Percentiles rank a stretch among this genome's conserved stretches.
phyloP scores from a whole-genome alignment of 2,113 vertebrate species.

The Mus musculus region DNA sequence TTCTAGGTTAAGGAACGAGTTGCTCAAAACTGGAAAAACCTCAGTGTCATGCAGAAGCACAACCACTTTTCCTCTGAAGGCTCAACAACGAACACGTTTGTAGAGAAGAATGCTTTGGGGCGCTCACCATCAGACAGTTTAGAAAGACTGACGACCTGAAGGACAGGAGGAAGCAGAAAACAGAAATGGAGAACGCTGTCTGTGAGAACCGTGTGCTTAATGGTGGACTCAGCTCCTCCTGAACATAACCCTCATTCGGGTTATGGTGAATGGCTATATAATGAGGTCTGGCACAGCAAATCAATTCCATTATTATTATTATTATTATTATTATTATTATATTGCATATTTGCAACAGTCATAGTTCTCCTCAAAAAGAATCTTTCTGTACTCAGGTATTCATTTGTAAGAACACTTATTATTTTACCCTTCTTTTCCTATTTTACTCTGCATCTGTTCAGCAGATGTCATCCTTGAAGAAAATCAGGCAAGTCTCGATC shows the following conservation, averaged over 20 bases:
- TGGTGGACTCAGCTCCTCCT: conserved; percentile 16
- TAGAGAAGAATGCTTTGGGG: conserved; percentile 25
- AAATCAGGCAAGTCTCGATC: neutral
- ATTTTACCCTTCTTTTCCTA: conserved; percentile 11
- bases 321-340: no score
- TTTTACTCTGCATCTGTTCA: conserved; percentile 30
- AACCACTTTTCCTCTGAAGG: neutral
- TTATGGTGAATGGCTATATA: conserved; percentile 65
- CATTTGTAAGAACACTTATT: conserved; percentile 65
- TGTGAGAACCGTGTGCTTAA: conserved; percentile 59
- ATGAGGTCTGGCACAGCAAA: conserved; percentile 76
- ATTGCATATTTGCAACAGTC: conserved; percentile 73
- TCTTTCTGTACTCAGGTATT: conserved; percentile 76
- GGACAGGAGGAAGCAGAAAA: neutral
- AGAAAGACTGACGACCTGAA: neutral
- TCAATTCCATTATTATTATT: conserved; percentile 66
- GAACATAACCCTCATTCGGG: conserved; percentile 72
- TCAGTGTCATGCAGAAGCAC: neutral
- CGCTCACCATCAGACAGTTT: neutral
- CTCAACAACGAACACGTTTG: neutral
- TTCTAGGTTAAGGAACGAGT: conserved; percentile 48
- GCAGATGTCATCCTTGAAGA: neutral
- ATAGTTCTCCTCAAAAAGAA: conserved; percentile 73
- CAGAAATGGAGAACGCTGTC: neutral
- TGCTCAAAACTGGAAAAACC: neutral